Percentiles rank a stretch among this genome's conserved stretches.
phyloP scores from a whole-genome alignment of 2,888 invertebrate genomes.

The Entomobrya multifasciata region DNA sequence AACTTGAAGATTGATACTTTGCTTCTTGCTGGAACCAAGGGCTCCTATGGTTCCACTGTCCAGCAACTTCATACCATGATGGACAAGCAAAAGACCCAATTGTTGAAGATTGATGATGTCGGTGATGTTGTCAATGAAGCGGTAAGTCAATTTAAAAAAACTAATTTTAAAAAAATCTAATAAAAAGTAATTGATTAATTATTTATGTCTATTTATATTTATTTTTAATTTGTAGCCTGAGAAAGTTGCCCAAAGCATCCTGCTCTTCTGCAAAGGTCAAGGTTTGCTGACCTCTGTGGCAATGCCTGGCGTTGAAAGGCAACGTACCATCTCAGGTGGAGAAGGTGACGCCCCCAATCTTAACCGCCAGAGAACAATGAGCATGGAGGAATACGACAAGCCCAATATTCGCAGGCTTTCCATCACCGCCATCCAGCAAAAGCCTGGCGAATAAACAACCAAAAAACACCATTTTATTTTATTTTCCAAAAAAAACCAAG shows the following conservation, averaged over 20 bases:
- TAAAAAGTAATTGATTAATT: background rate
- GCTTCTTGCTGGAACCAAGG: conserved; percentile 89
- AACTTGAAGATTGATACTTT: conserved; percentile 90
- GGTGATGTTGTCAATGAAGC: conserved; percentile 94
- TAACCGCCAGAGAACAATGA: conserved; percentile 85
- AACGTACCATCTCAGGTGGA: conserved; percentile 85
- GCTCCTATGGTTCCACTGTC: conserved; percentile 90
- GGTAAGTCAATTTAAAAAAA: conserved; percentile 83
- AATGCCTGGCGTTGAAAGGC: conserved; percentile 90
- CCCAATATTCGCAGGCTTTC: conserved; percentile 89
- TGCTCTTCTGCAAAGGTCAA: conserved; percentile 94
- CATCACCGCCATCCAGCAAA: conserved; percentile 81
- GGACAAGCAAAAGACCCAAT: conserved; percentile 91
- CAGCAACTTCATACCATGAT: conserved; percentile 89
- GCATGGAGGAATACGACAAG: conserved; percentile 92
- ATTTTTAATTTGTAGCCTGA: conserved; percentile 87
- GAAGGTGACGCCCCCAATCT: conserved; percentile 82
- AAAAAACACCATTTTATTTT: no score
- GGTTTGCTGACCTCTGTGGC: conserved; percentile 91
- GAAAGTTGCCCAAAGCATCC: conserved; percentile 91
- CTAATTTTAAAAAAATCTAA: background rate
- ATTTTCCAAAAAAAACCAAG: no score
- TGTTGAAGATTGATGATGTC: conserved; percentile 91
- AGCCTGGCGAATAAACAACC: conserved; percentile 75
- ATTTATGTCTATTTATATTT: no score